These are phyloP conservation scores for Lepidotrigona ventralis DNA, from an alignment of 1,140 invertebrate species.

Conservation along the genomic window DNA sequence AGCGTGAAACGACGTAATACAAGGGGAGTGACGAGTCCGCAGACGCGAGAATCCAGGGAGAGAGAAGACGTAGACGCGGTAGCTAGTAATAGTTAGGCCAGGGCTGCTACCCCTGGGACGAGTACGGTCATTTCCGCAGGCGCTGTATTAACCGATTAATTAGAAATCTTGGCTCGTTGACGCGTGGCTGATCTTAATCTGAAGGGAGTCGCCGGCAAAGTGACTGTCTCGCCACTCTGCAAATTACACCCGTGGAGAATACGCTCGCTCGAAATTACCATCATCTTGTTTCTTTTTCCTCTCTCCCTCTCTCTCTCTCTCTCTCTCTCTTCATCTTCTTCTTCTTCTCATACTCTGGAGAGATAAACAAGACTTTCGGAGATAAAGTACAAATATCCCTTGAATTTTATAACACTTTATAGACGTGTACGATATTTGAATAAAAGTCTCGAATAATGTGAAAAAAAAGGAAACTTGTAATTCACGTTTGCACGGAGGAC, in stretches of 20 bases:
- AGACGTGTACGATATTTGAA: too few species aligned
- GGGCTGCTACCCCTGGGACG: conserved; percentile 21
- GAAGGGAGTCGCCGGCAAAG: neutral
- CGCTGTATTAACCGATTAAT: conserved; percentile 53
- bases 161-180: conserved; percentile 36
- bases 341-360: too few species aligned
- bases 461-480: too few species aligned
- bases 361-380: too few species aligned
- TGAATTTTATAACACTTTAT: too few species aligned
- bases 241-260: neutral
- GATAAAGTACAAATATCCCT: too few species aligned
- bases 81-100: conserved; percentile 34
- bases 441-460: too few species aligned
- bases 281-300: too few species aligned
- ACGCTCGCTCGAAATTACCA: too few species aligned
- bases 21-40: conserved; percentile 49
- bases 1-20: conserved; percentile 64
- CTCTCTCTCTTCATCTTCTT: too few species aligned
- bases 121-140: conserved; percentile 41
- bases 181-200: conserved; percentile 22
- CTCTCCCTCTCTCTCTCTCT: too few species aligned
- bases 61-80: neutral
- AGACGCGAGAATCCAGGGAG: conserved; percentile 10
- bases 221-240: neutral
- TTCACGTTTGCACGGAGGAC: too few species aligned